Percentiles rank a stretch among this genome's conserved stretches.
These are phyloP conservation scores for Holocentrus rufus DNA, from an alignment of 2,797 vertebrate species.

Conservation along the genomic window DNA sequence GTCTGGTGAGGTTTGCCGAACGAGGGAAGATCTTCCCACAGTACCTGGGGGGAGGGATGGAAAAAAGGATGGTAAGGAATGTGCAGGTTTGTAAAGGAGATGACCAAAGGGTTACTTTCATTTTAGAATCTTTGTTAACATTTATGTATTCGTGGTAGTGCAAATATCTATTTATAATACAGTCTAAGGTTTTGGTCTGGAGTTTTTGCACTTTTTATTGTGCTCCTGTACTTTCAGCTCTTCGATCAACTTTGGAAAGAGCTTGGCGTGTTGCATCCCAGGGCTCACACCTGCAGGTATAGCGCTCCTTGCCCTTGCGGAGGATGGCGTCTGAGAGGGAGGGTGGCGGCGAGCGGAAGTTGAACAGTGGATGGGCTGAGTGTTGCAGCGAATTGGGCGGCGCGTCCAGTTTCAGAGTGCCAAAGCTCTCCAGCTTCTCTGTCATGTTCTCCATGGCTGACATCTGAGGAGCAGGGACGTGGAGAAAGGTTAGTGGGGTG, in stretches of 20 bases:
- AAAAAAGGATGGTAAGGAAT: constrained; percentile 1
- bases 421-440: constrained; percentile 95
- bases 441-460: constrained; percentile 99
- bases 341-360: constrained; percentile 93
- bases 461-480: constrained; percentile 81
- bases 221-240: not conserved
- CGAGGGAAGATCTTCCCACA: constrained; percentile 99
- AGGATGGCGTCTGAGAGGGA: constrained; percentile 97
- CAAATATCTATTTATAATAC: too few species aligned
- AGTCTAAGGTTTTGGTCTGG: too few species aligned
- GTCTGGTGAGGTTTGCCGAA: constrained; percentile 97
- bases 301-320: constrained; percentile 98
- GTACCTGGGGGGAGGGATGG: constrained; percentile 83
- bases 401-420: constrained; percentile 91
- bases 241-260: not conserved
- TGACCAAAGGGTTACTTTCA: not conserved
- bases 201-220: not conserved
- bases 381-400: constrained; percentile 90
- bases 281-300: constrained; percentile 92
- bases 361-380: constrained; percentile 94
- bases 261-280: not conserved
- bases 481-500: not conserved
- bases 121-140: not conserved
- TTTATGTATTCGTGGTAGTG: not conserved
- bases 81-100: not conserved